Evolutionary conservation across 2,888 invertebrate species (phyloP).

Genomic region (Imbricaverruca yamaguchii): DNA sequence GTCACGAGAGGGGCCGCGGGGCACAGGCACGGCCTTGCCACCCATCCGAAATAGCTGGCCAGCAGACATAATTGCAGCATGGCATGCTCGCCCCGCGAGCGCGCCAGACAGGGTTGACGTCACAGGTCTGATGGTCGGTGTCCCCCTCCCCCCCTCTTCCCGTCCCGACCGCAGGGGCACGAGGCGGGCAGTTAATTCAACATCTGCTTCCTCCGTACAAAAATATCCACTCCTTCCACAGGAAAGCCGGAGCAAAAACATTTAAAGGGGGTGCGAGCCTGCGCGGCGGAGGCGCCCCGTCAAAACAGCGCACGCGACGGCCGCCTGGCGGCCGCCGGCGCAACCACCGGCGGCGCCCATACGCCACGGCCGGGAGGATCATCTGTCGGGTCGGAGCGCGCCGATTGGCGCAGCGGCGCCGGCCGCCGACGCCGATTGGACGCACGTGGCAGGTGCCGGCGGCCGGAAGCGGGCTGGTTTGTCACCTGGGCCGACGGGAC

Average conservation of each 20-base stretch:
- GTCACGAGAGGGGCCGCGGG: too few species aligned
- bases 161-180: neutral
- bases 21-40: too few species aligned
- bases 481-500: neutral
- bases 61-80: too few species aligned
- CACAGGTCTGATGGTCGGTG: neutral
- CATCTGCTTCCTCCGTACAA: slow-evolving; percentile 13
- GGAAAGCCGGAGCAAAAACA: slow-evolving; percentile 4
- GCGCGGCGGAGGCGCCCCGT: neutral
- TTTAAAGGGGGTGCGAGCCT: slow-evolving; percentile 1
- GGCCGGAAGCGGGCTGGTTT: neutral
- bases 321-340: neutral
- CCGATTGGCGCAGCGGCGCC: neutral
- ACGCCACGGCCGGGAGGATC: neutral
- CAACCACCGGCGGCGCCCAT: neutral
- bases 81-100: too few species aligned
- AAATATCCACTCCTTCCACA: slow-evolving; percentile 3
- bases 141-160: neutral
- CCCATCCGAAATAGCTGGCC: too few species aligned
- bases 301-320: slow-evolving; percentile 7
- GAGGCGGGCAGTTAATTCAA: neutral
- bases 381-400: neutral
- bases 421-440: neutral
- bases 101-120: neutral
- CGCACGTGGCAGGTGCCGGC: slow-evolving; percentile 8